Evolutionary conservation across 2,113 vertebrate genomes (phyloP).

Genomic region (Dasyornis broadbenti): DNA sequence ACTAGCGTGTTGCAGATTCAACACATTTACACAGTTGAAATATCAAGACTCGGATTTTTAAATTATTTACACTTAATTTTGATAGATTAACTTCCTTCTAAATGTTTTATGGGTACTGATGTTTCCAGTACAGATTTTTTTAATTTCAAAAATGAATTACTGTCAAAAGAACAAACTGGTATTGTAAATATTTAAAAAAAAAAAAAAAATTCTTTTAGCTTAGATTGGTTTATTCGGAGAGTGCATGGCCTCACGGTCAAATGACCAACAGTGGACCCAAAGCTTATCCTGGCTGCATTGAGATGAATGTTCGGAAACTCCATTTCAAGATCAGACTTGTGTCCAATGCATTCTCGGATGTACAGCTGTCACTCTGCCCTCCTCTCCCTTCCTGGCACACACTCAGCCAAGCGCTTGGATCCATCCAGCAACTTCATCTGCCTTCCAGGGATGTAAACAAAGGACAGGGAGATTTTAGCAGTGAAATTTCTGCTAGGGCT

Average conservation of each 20-base stretch:
- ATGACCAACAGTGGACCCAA: not conserved
- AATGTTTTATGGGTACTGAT: slow-evolving; percentile 37
- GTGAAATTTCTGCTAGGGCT: not conserved
- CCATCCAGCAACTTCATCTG: not conserved
- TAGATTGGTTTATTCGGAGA: not conserved
- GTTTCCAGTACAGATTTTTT: not conserved
- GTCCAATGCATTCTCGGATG: fast-evolving
- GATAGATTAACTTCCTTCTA: slow-evolving; percentile 53
- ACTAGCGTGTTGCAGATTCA: slow-evolving; percentile 32
- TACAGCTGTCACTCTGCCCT: not conserved
- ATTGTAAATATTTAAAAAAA: not conserved
- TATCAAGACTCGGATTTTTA: slow-evolving; percentile 20
- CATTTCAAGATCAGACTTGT: not conserved
- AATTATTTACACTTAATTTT: slow-evolving; percentile 29
- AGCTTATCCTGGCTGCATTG: not conserved
- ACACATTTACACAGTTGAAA: slow-evolving; percentile 31
- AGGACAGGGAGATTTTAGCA: not conserved
- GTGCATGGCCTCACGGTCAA: not conserved
- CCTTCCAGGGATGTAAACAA: slow-evolving; percentile 31
- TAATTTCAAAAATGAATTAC: not conserved
- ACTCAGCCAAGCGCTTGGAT: not conserved
- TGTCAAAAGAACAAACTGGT: not conserved
- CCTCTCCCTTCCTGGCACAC: not conserved
- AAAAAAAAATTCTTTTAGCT: not conserved
- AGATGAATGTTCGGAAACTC: not conserved